Base-by-base conservation (phyloP, 1,140 invertebrate genomes). In the Zaprionus tsacasi region DNA sequence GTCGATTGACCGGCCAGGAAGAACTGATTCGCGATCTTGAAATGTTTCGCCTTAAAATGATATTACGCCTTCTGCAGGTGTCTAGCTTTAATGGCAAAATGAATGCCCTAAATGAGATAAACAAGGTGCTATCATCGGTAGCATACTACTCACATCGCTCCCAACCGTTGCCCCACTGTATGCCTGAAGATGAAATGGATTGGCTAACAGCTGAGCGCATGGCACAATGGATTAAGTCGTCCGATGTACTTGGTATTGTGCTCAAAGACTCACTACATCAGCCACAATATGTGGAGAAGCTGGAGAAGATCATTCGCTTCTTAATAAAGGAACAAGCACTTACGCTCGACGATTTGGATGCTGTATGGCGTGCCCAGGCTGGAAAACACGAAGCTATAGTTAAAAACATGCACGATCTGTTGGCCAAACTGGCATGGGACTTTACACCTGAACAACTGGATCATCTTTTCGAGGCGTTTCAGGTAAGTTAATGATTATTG, bases 41-140 rank as follows among this genome's bases (percentile, higher is more conserved):
- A 94, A 97, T 98, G 93, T 98, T 99, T 94, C 95, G 98, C 83
- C 94, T 99, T 71, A 98, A 98, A 94, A 99, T 99, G 97, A 99
- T 99, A 81, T 94, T 99, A 72, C 96, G 98, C 91, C 95, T 98
- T 81, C 93, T 99, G 60, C 97, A 99, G 95, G 98, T 99, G 91
- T 99, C 98, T 13, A 99, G 98, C 43, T 99, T 99, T 91, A 99
- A 99, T 94, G 98, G 98, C 10, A 99, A 99, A 94, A 99, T 99
- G 99, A 99, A 99, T 93, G 98, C 98, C 33, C 94, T 99, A 38
- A 99, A 99, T 93, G 99, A 99, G 95, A 98, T 99, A 40, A 99
- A 99, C 93, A 99, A 99, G 95, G 97, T 99, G 30, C 98, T 99
- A 54, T 96, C 96, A 30, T 97, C 96, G 91, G 97, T 98, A 43